These are phyloP conservation scores for Cheilosia soror DNA, from an alignment of 2,888 invertebrate species.

Conservation along the genomic window DNA sequence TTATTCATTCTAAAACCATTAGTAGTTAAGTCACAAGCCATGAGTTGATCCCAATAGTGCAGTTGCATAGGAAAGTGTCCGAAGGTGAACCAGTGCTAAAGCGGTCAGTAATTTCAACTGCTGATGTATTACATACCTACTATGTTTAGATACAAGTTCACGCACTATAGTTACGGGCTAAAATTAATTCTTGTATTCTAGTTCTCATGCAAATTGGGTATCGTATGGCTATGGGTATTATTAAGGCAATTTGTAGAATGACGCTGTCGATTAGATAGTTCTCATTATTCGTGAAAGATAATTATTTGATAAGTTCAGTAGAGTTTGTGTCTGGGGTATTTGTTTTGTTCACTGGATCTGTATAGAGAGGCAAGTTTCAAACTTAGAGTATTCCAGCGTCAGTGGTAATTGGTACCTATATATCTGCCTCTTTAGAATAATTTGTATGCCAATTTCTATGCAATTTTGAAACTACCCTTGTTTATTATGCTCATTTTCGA, in stretches of 20 bases:
- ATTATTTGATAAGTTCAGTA: background rate
- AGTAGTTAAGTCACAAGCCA: background rate
- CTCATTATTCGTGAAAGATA: background rate
- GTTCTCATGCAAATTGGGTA: conserved; percentile 2
- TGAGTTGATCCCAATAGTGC: conserved; percentile 10
- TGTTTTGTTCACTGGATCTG: too few species aligned
- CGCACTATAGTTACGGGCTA: background rate
- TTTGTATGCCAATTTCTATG: too few species aligned
- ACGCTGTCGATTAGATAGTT: too few species aligned
- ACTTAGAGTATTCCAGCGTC: too few species aligned
- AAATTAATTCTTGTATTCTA: conserved; percentile 3
- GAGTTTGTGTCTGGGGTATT: background rate
- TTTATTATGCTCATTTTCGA: too few species aligned
- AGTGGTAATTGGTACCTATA: too few species aligned
- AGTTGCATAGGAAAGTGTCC: conserved; percentile 7
- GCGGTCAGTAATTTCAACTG: background rate
- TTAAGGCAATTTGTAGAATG: too few species aligned
- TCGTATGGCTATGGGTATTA: background rate
- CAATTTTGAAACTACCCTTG: too few species aligned
- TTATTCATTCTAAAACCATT: conserved; percentile 19
- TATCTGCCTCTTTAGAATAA: too few species aligned
- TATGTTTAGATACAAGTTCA: conserved; percentile 22
- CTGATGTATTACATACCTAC: background rate
- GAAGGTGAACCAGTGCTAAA: conserved; percentile 16
- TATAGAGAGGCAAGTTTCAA: too few species aligned